These are phyloP conservation scores for Morelia viridis DNA, from an alignment of 2,797 vertebrate genomes.

Conservation along the genomic window DNA sequence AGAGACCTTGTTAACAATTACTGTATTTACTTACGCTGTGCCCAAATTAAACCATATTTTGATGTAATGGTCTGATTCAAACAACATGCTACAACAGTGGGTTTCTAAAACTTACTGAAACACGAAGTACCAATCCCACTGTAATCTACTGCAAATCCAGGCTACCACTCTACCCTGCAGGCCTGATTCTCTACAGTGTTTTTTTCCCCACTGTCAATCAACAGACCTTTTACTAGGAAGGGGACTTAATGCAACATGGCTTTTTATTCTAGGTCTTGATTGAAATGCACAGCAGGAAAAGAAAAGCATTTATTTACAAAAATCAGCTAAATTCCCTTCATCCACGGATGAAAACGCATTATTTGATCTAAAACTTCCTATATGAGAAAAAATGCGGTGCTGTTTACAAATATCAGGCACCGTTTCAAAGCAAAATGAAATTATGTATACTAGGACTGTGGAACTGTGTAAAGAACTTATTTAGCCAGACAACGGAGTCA, in stretches of 20 bases:
- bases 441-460: neutral
- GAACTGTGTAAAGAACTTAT: neutral
- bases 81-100: neutral
- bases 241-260: neutral
- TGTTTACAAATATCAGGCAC: neutral
- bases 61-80: neutral
- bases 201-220: neutral
- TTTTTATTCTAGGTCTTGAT: neutral
- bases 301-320: neutral
- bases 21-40: neutral
- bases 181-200: neutral
- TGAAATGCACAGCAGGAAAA: neutral
- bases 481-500: neutral
- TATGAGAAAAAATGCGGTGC: neutral
- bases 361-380: neutral
- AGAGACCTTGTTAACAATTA: neutral
- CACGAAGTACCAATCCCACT: neutral
- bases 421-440: neutral
- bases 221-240: neutral
- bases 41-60: neutral
- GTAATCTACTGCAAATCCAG: neutral
- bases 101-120: neutral
- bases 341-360: no score
- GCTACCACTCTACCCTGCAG: neutral
- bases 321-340: neutral